Conservation (phyloP, 2,888 invertebrate genomes). For the Ophonus ardosiacus region DNA sequence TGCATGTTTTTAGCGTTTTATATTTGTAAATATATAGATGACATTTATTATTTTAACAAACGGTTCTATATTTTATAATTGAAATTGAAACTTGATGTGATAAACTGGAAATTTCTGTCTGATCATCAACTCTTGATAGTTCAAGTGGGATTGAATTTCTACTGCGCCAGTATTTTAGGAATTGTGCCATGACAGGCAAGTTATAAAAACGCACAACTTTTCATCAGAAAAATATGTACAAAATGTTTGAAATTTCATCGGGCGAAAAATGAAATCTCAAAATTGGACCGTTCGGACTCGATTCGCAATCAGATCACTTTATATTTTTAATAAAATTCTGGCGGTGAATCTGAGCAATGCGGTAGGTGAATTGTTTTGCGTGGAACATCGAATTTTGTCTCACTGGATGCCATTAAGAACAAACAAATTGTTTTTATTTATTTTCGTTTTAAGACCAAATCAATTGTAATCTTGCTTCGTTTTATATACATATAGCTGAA, state of each 20-base stretch:
- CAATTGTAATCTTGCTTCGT: slow-evolving; percentile 54
- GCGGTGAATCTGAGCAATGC: neutral
- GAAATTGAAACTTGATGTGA: slow-evolving; percentile 54
- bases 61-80: slow-evolving; percentile 46
- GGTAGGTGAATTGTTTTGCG: slow-evolving; percentile 7
- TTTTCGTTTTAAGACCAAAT: slow-evolving; percentile 48
- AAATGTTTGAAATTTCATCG: slow-evolving; percentile 10
- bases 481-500: slow-evolving; percentile 47
- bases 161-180: slow-evolving; percentile 61
- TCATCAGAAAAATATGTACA: slow-evolving; percentile 7
- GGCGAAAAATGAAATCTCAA: neutral
- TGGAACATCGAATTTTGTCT: slow-evolving; percentile 50
- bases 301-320: slow-evolving; percentile 11
- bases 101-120: slow-evolving; percentile 21
- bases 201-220: neutral
- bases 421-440: slow-evolving; percentile 53
- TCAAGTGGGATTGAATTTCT: slow-evolving; percentile 15
- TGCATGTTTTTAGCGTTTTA: slow-evolving; percentile 55
- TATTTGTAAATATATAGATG: slow-evolving; percentile 53
- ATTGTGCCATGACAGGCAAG: slow-evolving; percentile 57
- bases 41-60: slow-evolving; percentile 25
- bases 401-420: slow-evolving; percentile 35
- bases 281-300: neutral
- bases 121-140: neutral
- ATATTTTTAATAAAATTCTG: slow-evolving; percentile 46